These are phyloP conservation scores for Peromyscus polionotus DNA, from an alignment of 2,113 vertebrate species.

Conservation along the genomic window DNA sequence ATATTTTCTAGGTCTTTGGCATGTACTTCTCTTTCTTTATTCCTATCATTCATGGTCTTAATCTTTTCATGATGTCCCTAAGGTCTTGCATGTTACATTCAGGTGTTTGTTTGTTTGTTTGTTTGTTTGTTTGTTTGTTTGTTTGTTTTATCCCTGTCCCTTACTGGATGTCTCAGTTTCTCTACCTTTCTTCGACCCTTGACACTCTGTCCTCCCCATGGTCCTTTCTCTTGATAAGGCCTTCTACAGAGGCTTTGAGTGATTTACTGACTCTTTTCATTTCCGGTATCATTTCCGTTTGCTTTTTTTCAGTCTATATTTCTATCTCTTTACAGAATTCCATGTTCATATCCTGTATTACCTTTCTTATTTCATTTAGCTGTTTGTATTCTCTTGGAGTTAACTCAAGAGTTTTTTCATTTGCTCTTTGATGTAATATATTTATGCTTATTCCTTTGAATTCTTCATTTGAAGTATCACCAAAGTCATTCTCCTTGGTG, in stretches of 20 bases:
- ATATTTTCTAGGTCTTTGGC: neutral
- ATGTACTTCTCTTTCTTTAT: neutral
- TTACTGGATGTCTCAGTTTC: neutral
- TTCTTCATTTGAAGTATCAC: neutral
- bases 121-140: neutral
- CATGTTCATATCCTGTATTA: neutral
- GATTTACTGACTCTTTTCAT: neutral
- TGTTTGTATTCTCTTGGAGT: neutral
- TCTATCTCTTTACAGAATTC: neutral
- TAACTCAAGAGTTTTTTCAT: neutral
- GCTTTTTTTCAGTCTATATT: neutral
- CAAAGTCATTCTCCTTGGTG: no score
- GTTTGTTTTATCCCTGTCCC: neutral
- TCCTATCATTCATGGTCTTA: neutral
- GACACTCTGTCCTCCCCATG: neutral
- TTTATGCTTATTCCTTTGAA: neutral
- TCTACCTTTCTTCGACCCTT: neutral
- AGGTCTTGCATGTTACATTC: neutral
- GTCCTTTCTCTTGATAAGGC: neutral
- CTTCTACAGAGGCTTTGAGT: neutral
- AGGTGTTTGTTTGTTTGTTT: neutral
- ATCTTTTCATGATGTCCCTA: neutral
- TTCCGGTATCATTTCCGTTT: neutral
- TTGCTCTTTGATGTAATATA: neutral
- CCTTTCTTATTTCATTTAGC: neutral